Base-by-base conservation (phyloP, 2,888 invertebrate species). In the Dicyrtoma fusca region DNA sequence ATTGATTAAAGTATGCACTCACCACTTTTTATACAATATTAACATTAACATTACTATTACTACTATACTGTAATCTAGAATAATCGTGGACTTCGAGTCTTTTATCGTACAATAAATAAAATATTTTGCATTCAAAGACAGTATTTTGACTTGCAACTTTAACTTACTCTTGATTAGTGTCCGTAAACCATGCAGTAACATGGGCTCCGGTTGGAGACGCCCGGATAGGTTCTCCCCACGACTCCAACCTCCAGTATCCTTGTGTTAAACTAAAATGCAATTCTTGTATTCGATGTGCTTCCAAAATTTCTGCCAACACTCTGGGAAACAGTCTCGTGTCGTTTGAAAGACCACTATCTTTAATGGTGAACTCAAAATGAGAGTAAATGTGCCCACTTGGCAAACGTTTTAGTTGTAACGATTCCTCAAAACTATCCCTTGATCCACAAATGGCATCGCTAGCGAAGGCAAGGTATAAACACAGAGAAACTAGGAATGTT, bases 131-230 rank as follows among this genome's bases (percentile, higher is more conserved):
- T 34, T 5, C 6, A 55, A 55, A 57, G 2, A 25, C 11, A 14
- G 1, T 57, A 21, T 14, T 57, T 42, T 17, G 1, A 42, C 26
- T 4, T 42, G n/a, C 42, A 6, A 21, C 1, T 23, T 19, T 21
- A 1, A 63, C 23, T 23, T 14, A 53, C 51, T 17, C 53, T 19
- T 53, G 10, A 62, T 53, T 59, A 11, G 6, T 26, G 8, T n/a
- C 45, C 13, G 42, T 51, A 82, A 99, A 97, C 95, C 97, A 97
- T 0, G 92, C 94, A 88, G 92, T 94, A 0, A 97, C 86, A 84
- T 97, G 95, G 1, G 95, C 96, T 6, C 98, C 98, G 0, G 96
- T 92, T 0, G 96, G 92, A 2, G 95, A 92, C 83, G 94, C 92
- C 13, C 90, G 84, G 34, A 93, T 88, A 1, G 97, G 96, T 85